Conservation (phyloP, 2,888 invertebrate species). For the Dione vanillae region DNA sequence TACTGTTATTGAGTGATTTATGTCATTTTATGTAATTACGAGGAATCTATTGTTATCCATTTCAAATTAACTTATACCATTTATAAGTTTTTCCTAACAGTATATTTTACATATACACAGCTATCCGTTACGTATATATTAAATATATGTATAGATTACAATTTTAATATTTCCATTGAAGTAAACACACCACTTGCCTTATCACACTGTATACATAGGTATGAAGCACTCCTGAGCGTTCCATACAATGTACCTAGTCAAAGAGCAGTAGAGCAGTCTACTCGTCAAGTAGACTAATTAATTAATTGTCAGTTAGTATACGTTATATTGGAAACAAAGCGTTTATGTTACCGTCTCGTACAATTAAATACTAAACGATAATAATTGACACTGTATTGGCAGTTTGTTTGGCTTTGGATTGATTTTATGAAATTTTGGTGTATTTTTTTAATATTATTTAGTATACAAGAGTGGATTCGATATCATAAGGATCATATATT, state of each 20-base stretch:
- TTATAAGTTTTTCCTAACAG: too few species aligned
- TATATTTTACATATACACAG: too few species aligned
- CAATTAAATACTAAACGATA: neutral
- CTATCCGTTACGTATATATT: neutral
- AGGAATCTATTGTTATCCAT: too few species aligned
- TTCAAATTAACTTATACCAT: too few species aligned
- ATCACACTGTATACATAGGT: neutral
- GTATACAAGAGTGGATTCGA: too few species aligned
- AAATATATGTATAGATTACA: neutral
- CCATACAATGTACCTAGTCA: conserved; percentile 7
- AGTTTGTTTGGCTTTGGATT: too few species aligned
- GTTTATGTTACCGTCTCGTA: neutral
- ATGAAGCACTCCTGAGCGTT: neutral
- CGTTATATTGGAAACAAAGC: neutral
- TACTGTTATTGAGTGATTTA: too few species aligned
- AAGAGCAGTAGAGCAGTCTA: conserved; percentile 20
- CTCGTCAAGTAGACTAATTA: conserved; percentile 15
- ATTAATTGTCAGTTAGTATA: conserved; percentile 16
- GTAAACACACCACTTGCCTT: neutral
- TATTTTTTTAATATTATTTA: too few species aligned
- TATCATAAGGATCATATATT: too few species aligned
- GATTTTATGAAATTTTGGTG: too few species aligned
- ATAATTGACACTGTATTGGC: neutral
- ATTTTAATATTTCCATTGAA: too few species aligned
- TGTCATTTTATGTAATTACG: too few species aligned